phyloP scores from a whole-genome alignment of 2,113 vertebrate genomes.

The Colossoma macropomum region DNA sequence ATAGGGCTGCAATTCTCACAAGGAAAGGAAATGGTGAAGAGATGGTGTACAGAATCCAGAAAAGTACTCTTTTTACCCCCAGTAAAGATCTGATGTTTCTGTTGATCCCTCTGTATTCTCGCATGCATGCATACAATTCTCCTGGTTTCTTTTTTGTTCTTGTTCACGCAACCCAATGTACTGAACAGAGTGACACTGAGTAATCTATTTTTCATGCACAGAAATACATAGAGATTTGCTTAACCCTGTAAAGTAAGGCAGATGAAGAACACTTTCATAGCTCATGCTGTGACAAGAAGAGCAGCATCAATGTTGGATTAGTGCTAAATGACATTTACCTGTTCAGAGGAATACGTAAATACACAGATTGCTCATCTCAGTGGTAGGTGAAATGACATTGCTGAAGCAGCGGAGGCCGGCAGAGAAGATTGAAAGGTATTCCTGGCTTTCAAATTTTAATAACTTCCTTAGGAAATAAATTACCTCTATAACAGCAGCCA shows the following conservation, averaged over 20 bases:
- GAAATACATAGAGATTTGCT: background rate
- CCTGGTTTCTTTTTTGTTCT: background rate
- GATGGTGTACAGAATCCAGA: background rate
- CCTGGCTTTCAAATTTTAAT: constrained; percentile 34
- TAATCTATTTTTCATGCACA: background rate
- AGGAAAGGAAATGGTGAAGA: constrained; percentile 31
- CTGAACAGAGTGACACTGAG: background rate
- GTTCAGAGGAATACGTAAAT: constrained; percentile 45
- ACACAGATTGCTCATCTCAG: constrained; percentile 5
- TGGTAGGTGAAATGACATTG: constrained; percentile 21
- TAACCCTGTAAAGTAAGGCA: constrained; percentile 51
- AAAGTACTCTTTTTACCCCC: background rate
- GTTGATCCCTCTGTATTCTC: background rate
- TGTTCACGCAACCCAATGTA: background rate
- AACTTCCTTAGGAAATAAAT: constrained; percentile 20
- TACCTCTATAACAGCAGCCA: background rate
- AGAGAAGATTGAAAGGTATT: background rate
- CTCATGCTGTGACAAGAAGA: constrained; percentile 53
- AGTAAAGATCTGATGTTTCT: background rate
- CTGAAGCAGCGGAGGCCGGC: constrained; percentile 2
- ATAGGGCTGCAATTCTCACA: constrained; percentile 62
- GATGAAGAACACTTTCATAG: constrained; percentile 58
- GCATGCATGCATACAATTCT: background rate
- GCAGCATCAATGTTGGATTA: constrained; percentile 65
- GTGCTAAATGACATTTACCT: constrained; percentile 50